Conservation (phyloP, 2,113 vertebrate species). For the Otocyon megalotis region DNA sequence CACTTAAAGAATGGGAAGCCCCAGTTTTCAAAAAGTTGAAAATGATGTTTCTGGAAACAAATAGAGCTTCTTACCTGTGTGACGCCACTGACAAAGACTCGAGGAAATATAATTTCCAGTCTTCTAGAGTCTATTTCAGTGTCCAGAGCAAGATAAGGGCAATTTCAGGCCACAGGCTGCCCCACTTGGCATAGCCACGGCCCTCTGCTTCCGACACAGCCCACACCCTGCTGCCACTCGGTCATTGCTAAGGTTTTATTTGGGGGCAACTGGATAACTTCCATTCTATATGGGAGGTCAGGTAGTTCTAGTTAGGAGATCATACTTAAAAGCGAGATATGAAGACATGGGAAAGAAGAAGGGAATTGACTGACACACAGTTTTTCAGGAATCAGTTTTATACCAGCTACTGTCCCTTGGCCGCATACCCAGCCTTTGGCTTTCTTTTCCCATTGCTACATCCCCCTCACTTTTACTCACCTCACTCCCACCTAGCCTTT, state of each 20-base stretch:
- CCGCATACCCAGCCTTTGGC: no score
- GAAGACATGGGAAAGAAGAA: background rate
- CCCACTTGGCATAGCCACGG: background rate
- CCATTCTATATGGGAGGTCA: background rate
- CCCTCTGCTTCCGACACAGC: background rate
- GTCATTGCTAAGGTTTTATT: background rate
- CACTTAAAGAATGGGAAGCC: background rate
- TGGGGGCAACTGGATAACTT: no score
- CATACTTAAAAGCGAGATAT: background rate
- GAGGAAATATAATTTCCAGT: background rate
- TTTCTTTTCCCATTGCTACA: background rate
- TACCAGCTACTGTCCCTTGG: background rate
- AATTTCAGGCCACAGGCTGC: background rate
- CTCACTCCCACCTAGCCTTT: background rate
- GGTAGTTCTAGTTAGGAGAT: background rate
- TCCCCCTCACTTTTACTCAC: background rate
- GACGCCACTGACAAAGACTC: background rate
- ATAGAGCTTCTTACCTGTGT: background rate
- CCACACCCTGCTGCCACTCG: background rate
- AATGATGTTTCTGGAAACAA: background rate
- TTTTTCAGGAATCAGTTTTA: background rate
- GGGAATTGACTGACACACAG: background rate
- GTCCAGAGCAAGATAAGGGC: background rate
- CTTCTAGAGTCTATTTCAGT: background rate
- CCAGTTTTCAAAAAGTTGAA: background rate